Base-by-base conservation (phyloP, 2,888 invertebrate species). In the Cantharis lateralis region DNA sequence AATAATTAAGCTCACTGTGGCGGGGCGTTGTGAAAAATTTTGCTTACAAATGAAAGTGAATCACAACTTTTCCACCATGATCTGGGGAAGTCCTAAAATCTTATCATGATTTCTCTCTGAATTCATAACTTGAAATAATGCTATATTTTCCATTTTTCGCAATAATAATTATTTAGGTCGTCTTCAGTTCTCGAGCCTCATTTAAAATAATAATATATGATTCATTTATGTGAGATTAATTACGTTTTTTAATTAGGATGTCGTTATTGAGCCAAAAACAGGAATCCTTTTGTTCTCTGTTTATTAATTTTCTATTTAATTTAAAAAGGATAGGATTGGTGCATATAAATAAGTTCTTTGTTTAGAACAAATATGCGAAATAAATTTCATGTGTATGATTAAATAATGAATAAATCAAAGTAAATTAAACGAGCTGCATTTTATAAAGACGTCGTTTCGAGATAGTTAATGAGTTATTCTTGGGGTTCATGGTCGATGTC, bases 401-500 rank as follows among this genome's bases (percentile, higher is more conserved):
- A 18, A 66, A 18, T 15, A 18, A 24, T 48, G 48, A 48, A 48
- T 48, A 48, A 48, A 48, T 48, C 48, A 48, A 48, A 48, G 48
- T n/a, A 20, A 66, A 66, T n/a, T 24, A 66, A 66, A 66, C 66
- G 24, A 66, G 70, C 28, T 72, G 72, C 73, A 73, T 15, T 68
- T 73, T 68, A 73, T 68, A 68, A 24, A 73, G 62, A 16, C 62
- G 73, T 26, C 68, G 64, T 48, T 72, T 15, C 16, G 66, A 72
- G 72, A 18, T 72, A 74, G 70, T 74, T 74, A 74, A 74, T 70
- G 74, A 70, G 64, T 69, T 63, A 70, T 70, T 69, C 61, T n/a
- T 11, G 11, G 74, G 70, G 74, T 74, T 74, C 74, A 74, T 70
- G 74, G 74, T 20, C 74, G 61, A 15, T 74, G 74, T 70, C 74